phyloP scores from a whole-genome alignment of 2,888 invertebrate species.

The Catotricha subobsoleta region DNA sequence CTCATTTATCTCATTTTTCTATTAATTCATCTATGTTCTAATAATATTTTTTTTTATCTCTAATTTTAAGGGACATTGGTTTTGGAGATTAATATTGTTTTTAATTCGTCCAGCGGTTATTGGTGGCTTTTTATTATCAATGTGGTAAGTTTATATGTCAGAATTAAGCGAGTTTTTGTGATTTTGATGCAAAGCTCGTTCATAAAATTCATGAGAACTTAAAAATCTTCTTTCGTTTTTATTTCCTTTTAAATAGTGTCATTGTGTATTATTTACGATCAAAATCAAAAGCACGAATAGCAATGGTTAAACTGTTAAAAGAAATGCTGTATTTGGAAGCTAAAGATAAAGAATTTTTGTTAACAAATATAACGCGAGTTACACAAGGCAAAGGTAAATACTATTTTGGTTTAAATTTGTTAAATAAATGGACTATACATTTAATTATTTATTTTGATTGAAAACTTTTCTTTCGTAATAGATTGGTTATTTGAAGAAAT shows the following conservation, averaged over 20 bases:
- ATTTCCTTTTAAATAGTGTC: slow-evolving; percentile 30
- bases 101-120: slow-evolving; percentile 42
- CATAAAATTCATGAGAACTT: background rate
- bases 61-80: slow-evolving; percentile 19
- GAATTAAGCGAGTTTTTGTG: background rate
- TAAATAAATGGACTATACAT: too few relatives aligned
- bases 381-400: slow-evolving; percentile 35
- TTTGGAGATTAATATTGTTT: slow-evolving; percentile 32
- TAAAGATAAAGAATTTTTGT: slow-evolving; percentile 50
- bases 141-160: slow-evolving; percentile 38
- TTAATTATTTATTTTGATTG: too few relatives aligned
- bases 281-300: slow-evolving; percentile 39
- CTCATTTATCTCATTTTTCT: background rate
- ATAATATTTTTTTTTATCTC: background rate
- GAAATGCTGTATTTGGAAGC: slow-evolving; percentile 47
- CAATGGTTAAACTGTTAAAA: slow-evolving; percentile 40
- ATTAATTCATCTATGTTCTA: background rate
- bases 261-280: slow-evolving; percentile 44
- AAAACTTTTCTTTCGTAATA: too few relatives aligned
- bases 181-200: background rate
- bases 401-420: too few relatives aligned
- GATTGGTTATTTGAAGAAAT: too few relatives aligned
- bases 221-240: background rate
- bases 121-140: slow-evolving; percentile 37
- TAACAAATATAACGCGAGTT: slow-evolving; percentile 40